Conservation (phyloP, 2,113 vertebrate species). For the Ptyas mucosa region DNA sequence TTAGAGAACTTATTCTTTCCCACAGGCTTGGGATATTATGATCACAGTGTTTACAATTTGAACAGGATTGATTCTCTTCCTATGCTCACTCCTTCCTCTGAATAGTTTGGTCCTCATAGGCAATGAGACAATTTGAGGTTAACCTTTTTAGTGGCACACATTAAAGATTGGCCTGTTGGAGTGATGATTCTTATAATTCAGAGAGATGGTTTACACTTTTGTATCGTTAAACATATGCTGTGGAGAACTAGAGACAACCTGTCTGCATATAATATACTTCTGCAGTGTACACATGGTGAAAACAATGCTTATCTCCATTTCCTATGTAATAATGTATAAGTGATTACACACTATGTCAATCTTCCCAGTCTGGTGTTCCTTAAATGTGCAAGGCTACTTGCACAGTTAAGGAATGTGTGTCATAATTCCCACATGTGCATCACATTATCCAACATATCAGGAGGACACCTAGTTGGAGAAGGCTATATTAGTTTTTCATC, state of each 20-base stretch:
- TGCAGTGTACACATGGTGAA: not conserved
- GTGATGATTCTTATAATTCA: not conserved
- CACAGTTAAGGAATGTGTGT: not conserved
- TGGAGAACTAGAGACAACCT: not conserved
- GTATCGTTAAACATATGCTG: not conserved
- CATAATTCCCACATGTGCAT: not conserved
- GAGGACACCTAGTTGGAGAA: not conserved
- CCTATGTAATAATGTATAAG: not conserved
- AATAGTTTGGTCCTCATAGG: not conserved
- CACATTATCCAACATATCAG: not conserved
- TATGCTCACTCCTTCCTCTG: rapidly evolving
- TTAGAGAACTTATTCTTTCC: not conserved
- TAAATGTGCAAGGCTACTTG: not conserved
- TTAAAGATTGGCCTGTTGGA: not conserved
- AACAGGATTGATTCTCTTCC: slow-evolving; percentile 16
- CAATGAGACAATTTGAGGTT: not conserved
- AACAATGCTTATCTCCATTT: not conserved
- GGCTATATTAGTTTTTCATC: not conserved
- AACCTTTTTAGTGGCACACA: not conserved
- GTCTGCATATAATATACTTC: not conserved
- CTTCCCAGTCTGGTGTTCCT: not conserved
- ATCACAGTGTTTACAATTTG: slow-evolving; percentile 51
- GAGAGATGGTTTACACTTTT: not conserved
- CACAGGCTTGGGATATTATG: not conserved
- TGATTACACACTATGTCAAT: not conserved